Base-by-base conservation (phyloP, 1,140 invertebrate species). In the Spodoptera frugiperda region DNA sequence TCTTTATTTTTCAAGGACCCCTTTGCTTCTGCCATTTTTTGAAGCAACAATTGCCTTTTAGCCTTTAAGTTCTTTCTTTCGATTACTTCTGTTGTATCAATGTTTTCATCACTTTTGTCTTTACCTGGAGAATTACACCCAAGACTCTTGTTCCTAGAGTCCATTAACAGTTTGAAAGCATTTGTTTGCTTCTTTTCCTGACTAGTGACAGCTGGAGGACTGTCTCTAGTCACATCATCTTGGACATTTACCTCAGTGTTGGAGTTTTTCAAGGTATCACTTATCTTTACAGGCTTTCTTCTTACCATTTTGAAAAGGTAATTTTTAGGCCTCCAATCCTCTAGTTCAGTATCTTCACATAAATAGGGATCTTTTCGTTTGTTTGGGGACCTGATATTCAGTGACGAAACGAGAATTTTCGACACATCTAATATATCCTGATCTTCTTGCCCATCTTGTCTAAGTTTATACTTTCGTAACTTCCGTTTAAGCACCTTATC, bases 131-230 rank as follows among this genome's bases (percentile, higher is more conserved):
- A 95, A 92, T 96, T 96, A n/a, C 82, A 85, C 14, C 96, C 96
- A 78, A 96, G 94, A 48, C 93, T 94, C 82, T 95, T 96, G 82
- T 95, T 95, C 79, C 95, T 90, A 19, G 95, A 94, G 78, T 95
- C 95, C 96, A 96, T 96, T 89, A 96, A 91, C 46, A 96, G 82
- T 80, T 95, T 91, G 87, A 96, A 96, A 25, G 95, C 95, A 95
- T 96, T 86, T 61, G 79, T 92, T 72, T 92, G 83, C 48, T 87
- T 89, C 68, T 82, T 87, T 51, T 85, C 78, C 19, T 78, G 76
- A 79, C 55, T 76, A 15, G 6, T 65, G 4, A 21, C 14, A 6
- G 53, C 21, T 10, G 21, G 14, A 14, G 55, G 33, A 49, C 12
- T 75, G 12, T 12, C 11, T n/a, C 48, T 17, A 11, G 10, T 48